Evolutionary conservation across 2,888 invertebrate species (phyloP).

Genomic region (Quadroppia sp.): DNA sequence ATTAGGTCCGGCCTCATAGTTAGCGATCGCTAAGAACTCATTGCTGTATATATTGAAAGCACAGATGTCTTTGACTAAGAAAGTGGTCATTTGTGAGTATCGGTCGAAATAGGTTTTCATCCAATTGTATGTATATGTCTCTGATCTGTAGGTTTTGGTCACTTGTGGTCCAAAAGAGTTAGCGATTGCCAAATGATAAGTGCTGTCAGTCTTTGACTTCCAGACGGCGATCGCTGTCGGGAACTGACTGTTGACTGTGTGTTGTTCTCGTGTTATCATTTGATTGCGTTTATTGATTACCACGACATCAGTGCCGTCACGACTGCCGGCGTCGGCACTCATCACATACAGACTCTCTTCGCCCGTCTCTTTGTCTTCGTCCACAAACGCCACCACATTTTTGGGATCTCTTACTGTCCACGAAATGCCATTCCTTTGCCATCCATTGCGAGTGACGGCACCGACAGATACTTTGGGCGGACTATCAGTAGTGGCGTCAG

Average conservation of each 20-base stretch:
- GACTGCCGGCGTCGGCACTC: constrained; percentile 9
- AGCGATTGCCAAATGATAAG: constrained; percentile 44
- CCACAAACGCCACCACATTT: constrained; percentile 19
- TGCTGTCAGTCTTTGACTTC: constrained; percentile 41
- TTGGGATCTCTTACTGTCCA: neutral
- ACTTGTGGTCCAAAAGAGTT: constrained; percentile 28
- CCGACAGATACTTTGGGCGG: constrained; percentile 17
- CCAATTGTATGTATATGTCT: constrained; percentile 17
- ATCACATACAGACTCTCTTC: constrained; percentile 12
- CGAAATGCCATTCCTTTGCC: neutral
- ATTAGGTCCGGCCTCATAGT: constrained; percentile 40
- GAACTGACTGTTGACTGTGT: constrained; percentile 25
- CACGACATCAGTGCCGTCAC: constrained; percentile 2
- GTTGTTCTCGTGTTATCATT: neutral
- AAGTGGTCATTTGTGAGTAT: constrained; percentile 42
- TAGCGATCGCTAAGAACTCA: constrained; percentile 46
- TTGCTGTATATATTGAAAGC: constrained; percentile 45
- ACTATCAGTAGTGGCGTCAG: neutral
- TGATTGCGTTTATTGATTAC: neutral
- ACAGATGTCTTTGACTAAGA: constrained; percentile 46
- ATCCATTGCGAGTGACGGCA: neutral
- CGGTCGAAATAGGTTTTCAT: constrained; percentile 44
- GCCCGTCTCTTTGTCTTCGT: constrained; percentile 12
- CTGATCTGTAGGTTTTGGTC: neutral
- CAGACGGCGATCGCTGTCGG: constrained; percentile 43